Percentiles rank a stretch among this genome's conserved stretches.
phyloP scores from a whole-genome alignment of 2,888 invertebrate genomes.

The Leptothorax acervorum region DNA sequence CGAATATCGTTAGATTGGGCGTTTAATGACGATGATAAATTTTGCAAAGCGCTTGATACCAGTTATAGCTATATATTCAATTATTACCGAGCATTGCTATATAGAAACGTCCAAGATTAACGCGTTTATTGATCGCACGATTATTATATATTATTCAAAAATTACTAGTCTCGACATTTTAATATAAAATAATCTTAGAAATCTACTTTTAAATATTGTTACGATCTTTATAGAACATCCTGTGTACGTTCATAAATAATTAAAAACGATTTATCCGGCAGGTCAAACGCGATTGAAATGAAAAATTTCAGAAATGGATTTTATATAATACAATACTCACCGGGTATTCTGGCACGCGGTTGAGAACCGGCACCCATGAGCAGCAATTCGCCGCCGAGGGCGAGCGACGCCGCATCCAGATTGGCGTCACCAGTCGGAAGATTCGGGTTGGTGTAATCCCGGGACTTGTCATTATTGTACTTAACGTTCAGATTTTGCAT shows the following conservation, averaged over 20 bases:
- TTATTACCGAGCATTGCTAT: neutral
- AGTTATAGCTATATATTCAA: neutral
- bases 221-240: neutral
- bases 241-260: neutral
- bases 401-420: slow-evolving; percentile 88
- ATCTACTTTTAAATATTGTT: neutral
- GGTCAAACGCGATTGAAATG: neutral
- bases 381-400: slow-evolving; percentile 89
- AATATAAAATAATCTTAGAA: neutral
- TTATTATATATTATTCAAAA: neutral
- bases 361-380: slow-evolving; percentile 86
- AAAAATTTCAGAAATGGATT: neutral
- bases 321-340: slow-evolving; percentile 74
- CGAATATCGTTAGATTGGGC: slow-evolving; percentile 8
- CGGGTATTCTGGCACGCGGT: slow-evolving; percentile 84
- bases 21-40: slow-evolving; percentile 27
- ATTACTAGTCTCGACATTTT: neutral
- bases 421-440: slow-evolving; percentile 96
- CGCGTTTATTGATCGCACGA: neutral
- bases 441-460: slow-evolving; percentile 99
- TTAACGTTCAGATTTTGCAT: slow-evolving; percentile 99
- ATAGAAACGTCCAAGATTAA: slow-evolving; percentile 2
- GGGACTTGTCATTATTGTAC: slow-evolving; percentile 99
- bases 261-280: neutral
- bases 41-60: neutral